Conservation (phyloP, 2,888 invertebrate species). For the Coenonympha glycerion region DNA sequence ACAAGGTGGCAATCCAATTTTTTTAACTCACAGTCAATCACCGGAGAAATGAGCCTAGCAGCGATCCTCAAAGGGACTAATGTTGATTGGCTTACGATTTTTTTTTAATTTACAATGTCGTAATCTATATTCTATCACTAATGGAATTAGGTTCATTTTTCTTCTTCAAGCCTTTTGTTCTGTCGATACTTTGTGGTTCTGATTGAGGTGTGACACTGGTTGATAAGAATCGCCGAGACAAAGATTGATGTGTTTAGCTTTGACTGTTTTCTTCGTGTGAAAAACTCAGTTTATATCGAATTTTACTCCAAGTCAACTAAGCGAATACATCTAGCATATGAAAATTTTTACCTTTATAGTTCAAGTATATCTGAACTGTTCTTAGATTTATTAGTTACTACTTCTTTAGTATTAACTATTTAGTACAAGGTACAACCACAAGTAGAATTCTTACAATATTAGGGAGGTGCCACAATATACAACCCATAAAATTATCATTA, state of each 20-base stretch:
- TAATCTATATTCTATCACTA: slow-evolving; percentile 27
- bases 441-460: no score
- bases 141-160: slow-evolving; percentile 31
- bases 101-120: slow-evolving; percentile 19
- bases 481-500: no score
- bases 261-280: background rate
- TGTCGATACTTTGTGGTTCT: slow-evolving; percentile 25
- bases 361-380: no score
- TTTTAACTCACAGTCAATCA: slow-evolving; percentile 67
- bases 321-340: background rate
- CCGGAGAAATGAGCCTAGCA: slow-evolving; percentile 62
- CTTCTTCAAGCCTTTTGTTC: slow-evolving; percentile 12
- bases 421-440: no score
- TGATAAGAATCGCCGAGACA: slow-evolving; percentile 48
- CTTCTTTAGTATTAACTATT: no score
- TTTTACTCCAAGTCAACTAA: background rate
- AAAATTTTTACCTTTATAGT: no score
- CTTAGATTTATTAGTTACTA: no score
- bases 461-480: no score
- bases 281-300: background rate
- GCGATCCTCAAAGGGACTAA: slow-evolving; percentile 62
- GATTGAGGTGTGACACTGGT: slow-evolving; percentile 45
- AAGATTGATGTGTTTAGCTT: slow-evolving; percentile 54
- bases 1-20: slow-evolving; percentile 73
- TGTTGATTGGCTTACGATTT: slow-evolving; percentile 62